Conservation (phyloP, 2,113 vertebrate genomes). For the Sardina pilchardus region DNA sequence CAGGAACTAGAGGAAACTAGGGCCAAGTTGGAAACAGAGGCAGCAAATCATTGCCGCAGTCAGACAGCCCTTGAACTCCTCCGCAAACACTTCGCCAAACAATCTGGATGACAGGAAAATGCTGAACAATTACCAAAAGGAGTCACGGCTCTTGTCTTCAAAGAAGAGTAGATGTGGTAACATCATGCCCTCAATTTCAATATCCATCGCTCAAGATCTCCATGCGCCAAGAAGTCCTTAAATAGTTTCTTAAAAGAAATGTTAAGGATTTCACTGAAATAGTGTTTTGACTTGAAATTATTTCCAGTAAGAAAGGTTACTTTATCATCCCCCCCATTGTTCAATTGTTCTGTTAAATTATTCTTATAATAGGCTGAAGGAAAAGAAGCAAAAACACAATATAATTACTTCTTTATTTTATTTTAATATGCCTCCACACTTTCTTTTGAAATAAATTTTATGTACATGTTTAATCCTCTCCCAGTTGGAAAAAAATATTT, state of each 20-base stretch:
- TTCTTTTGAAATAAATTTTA: conserved; percentile 68
- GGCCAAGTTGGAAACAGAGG: conserved; percentile 52
- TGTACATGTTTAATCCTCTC: conserved; percentile 69
- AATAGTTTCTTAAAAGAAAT: too few species aligned
- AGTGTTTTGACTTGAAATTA: too few species aligned
- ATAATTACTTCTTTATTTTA: conserved; percentile 61
- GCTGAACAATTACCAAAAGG: neutral
- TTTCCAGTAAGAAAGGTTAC: too few species aligned
- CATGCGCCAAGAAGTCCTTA: too few species aligned
- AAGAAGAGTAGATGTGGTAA: neutral
- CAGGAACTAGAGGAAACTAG: conserved; percentile 35
- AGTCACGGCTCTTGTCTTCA: neutral
- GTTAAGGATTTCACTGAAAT: too few species aligned
- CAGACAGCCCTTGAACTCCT: conserved; percentile 49
- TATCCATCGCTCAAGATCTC: too few species aligned
- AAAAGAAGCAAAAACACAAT: neutral
- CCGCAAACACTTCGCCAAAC: conserved; percentile 31
- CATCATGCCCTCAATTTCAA: too few species aligned
- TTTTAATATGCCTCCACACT: conserved; percentile 67
- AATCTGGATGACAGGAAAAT: neutral
- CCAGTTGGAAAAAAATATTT: conserved; percentile 61
- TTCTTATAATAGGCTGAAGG: neutral
- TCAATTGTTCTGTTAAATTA: neutral
- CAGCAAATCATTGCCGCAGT: conserved; percentile 37
- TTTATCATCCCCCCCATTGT: too few species aligned